Base-by-base conservation (phyloP, 2,797 vertebrate species). In the Lagodon rhomboides region DNA sequence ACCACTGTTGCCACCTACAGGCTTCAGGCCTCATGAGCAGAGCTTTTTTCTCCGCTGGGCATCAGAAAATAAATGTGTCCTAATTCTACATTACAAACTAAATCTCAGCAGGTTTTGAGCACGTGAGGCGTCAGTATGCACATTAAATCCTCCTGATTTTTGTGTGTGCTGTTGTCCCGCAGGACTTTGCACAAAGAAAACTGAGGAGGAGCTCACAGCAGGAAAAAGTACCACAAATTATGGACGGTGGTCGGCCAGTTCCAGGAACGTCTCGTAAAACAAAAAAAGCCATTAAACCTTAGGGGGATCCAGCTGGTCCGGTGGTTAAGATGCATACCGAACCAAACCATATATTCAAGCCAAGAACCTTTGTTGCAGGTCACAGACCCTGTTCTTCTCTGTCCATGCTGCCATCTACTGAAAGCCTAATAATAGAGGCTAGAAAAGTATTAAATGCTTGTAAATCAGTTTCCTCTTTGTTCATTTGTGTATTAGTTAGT, bases 1-100 rank as follows among this genome's bases (percentile, higher is more conserved):
- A 25, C 10, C 1, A 4, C 12, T 53, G 38, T 66, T 53, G 34
- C 73, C 75, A 54, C 43, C 55, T 71, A 30, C 43, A 74, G 66
- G 61, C 49, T 55, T 41, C 22, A 4, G 49, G 43, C 46, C 7
- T 20, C 11, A 53, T 56, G 11, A 65, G 23, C 43, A 69, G 18
- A 49, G 38, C 4, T 10, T 3, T 34, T 61, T 65, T 44, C 20
- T 51, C 30, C 15, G n/a, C 22, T 1, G 23, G 7, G 0, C 22
- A 49, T 61, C 30, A 38, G 16, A 34, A 22, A 20, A 22, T 5
- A 54, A 49, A 68, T 43, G 13, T 30, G 18, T 30, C 12, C 27
- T 7, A 12, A 11, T 30, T 41, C 20, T 23, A 4, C 30, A 23
- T 17, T n/a, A 18, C 3, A 12, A 8, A 56, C 6, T 18, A 4